Base-by-base conservation (phyloP, 2,797 vertebrate species). In the Centropyge bicolor region DNA sequence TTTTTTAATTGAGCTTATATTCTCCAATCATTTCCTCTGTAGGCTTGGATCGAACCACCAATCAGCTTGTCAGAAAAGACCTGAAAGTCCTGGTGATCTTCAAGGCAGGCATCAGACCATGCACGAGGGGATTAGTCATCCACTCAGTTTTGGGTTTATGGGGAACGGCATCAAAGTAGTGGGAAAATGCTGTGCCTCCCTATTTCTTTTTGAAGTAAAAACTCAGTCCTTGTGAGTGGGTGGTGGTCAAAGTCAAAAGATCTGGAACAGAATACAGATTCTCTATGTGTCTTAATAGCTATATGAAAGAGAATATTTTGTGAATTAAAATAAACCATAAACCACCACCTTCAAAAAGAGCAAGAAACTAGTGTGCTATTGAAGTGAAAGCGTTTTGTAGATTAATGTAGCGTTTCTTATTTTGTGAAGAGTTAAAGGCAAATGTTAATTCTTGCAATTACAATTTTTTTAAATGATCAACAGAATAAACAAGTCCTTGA, bases 91-190 rank as follows among this genome's bases (percentile, higher is more conserved):
- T 12, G 38, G 27, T 41, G 27, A 64, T 76, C 17, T 51, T 12
- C 16, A 40, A 41, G 45, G 57, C 51, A 36, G 51, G 17, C 49
- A 19, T 66, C 22, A 40, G 40, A 45, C 14, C 27, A 43, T 51
- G 65, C 57, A 54, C 57, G 46, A 40, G 40, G 27, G 60, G 65
- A 65, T 77, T 70, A 56, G 46, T 64, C 40, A 19, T 45, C 54
- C 31, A 46, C 40, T 60, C 41, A 9, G 11, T 35, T 61, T 31
- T 16, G 49, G 41, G 12, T 56, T 68, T 43, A 49, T 74, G 51
- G 69, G 17, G 49, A 22, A 3, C 64, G n/a, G 17, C 46, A 59
- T 81, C 60, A 70, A 31, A 54, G 72, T 11, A 22, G 54, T 11
- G 68, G 24, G 61, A 45, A 35, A 19, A 52, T 3, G 35, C 48